phyloP scores from a whole-genome alignment of 1,140 invertebrate genomes.

The Drosophila sulfurigaster region DNA sequence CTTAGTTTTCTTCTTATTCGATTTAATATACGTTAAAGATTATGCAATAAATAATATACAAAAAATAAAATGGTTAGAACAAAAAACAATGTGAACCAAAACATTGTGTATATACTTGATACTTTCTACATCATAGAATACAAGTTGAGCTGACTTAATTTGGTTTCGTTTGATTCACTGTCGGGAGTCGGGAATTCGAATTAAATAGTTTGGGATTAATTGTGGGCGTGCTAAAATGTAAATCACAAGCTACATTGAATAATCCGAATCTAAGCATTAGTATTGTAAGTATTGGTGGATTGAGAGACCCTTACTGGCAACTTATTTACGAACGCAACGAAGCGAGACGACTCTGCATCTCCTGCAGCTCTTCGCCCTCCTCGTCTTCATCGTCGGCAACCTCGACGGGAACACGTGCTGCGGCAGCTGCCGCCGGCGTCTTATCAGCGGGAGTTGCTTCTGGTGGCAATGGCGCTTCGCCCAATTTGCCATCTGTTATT shows the following conservation, averaged over 20 bases:
- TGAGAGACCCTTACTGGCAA: slow-evolving; percentile 47
- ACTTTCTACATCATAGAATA: slow-evolving; percentile 31
- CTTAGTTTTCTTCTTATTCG: slow-evolving; percentile 27
- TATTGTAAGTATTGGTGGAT: background rate
- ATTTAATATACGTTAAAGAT: slow-evolving; percentile 61
- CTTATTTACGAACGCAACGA: slow-evolving; percentile 69
- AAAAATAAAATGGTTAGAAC: slow-evolving; percentile 32
- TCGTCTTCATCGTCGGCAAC: slow-evolving; percentile 83
- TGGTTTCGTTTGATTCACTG: slow-evolving; percentile 48
- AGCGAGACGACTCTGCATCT: slow-evolving; percentile 85
- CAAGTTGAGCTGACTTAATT: slow-evolving; percentile 42
- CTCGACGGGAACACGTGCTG: slow-evolving; percentile 61
- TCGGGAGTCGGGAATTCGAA: slow-evolving; percentile 8
- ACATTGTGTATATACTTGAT: slow-evolving; percentile 51
- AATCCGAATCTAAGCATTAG: slow-evolving; percentile 36
- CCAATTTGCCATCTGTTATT: slow-evolving; percentile 96
- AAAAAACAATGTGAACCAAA: slow-evolving; percentile 47
- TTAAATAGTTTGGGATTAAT: slow-evolving; percentile 36
- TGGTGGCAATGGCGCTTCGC: slow-evolving; percentile 93
- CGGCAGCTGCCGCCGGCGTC: slow-evolving; percentile 85
- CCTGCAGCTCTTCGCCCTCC: slow-evolving; percentile 86
- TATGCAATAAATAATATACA: slow-evolving; percentile 73
- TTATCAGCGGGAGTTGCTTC: slow-evolving; percentile 87
- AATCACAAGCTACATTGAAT: slow-evolving; percentile 43
- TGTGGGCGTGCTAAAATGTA: slow-evolving; percentile 26